A percentile compares a stretch with the other conserved stretches of the same genome.
Conservation (phyloP, 1,140 invertebrate genomes). For the Aphelenchoides avenae region DNA sequence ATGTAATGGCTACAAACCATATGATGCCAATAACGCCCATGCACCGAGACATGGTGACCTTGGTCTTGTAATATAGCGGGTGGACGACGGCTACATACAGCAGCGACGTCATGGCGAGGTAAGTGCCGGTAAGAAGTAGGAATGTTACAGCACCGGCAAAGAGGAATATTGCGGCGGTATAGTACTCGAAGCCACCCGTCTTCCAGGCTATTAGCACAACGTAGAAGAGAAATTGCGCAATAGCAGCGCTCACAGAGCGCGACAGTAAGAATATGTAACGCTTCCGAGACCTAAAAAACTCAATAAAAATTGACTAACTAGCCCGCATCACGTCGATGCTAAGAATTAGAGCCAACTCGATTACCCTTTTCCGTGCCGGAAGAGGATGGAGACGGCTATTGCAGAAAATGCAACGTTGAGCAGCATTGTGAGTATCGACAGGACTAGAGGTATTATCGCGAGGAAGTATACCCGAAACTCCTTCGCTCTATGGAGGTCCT, state of each 20-base stretch:
- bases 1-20: slow-evolving; percentile 24
- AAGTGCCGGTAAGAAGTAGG: slow-evolving; percentile 26
- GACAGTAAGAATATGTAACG: slow-evolving; percentile 41
- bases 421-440: slow-evolving; percentile 36
- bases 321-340: not conserved
- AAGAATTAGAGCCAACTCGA: not conserved
- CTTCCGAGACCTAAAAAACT: slow-evolving; percentile 39
- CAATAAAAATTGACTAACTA: slow-evolving; percentile 12
- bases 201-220: slow-evolving; percentile 45
- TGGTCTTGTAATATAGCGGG: slow-evolving; percentile 36
- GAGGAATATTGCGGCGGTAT: slow-evolving; percentile 38
- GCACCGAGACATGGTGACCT: slow-evolving; percentile 35
- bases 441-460: slow-evolving; percentile 37
- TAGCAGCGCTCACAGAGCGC: slow-evolving; percentile 30
- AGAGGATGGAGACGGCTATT: slow-evolving; percentile 8
- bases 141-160: slow-evolving; percentile 26
- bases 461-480: slow-evolving; percentile 40
- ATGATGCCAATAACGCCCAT: slow-evolving; percentile 19
- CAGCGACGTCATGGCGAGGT: slow-evolving; percentile 33
- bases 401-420: slow-evolving; percentile 30
- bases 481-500: slow-evolving; percentile 44
- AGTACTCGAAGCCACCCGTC: slow-evolving; percentile 32
- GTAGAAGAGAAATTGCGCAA: slow-evolving; percentile 42
- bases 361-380: slow-evolving; percentile 12
- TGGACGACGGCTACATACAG: slow-evolving; percentile 39